Conservation (phyloP, 2,888 invertebrate species). For the Eristalis pertinax region DNA sequence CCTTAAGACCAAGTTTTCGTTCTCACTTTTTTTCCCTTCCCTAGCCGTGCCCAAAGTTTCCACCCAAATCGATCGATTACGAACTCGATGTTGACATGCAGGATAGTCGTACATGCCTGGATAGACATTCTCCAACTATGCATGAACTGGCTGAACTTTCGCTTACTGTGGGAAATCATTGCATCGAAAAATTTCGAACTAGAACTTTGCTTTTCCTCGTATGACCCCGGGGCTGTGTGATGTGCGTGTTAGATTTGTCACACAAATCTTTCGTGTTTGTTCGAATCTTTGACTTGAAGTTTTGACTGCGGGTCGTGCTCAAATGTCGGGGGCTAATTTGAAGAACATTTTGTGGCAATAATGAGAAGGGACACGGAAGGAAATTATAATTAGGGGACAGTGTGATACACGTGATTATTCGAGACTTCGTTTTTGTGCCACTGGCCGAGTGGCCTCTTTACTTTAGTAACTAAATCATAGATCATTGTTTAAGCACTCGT, state of each 20-base stretch:
- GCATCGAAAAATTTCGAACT: background rate
- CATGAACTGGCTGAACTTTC: background rate
- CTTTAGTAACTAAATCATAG: too few relatives aligned
- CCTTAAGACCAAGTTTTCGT: background rate
- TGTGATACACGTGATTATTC: too few relatives aligned
- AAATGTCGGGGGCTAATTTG: too few relatives aligned
- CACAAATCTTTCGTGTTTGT: background rate
- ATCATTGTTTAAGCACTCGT: too few relatives aligned
- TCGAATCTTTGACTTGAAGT: background rate
- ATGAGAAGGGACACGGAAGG: too few relatives aligned
- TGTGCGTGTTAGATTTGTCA: background rate
- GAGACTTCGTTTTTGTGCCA: too few relatives aligned
- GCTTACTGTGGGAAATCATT: background rate
- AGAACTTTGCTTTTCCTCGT: background rate
- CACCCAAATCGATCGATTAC: background rate
- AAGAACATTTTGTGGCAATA: too few relatives aligned
- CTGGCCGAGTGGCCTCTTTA: too few relatives aligned
- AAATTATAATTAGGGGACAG: too few relatives aligned
- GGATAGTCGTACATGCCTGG: background rate
- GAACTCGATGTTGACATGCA: background rate
- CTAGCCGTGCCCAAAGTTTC: background rate
- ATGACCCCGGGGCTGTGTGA: background rate
- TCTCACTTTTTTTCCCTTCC: background rate
- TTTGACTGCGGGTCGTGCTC: too few relatives aligned
- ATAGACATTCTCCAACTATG: background rate